Evolutionary conservation across 1,140 invertebrate species (phyloP).

Genomic region (Diploscapter pachys): DNA sequence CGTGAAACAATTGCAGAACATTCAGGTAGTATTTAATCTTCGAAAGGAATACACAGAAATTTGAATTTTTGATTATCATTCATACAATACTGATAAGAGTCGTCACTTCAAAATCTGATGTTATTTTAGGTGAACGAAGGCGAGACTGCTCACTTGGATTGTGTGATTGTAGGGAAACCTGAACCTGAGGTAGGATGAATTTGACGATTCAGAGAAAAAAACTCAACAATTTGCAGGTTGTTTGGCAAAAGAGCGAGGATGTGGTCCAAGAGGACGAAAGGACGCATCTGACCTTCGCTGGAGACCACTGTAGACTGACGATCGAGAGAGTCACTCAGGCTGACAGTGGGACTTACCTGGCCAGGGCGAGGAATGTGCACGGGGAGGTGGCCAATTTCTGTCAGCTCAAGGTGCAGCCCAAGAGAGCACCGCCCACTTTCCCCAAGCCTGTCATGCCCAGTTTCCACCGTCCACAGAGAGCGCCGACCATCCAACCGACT

Average conservation of each 20-base stretch:
- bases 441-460: conserved; percentile 43
- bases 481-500: conserved; percentile 31
- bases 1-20: conserved; percentile 48
- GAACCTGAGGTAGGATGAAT: conserved; percentile 54
- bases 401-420: conserved; percentile 45
- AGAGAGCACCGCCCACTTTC: conserved; percentile 38
- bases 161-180: conserved; percentile 62
- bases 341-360: conserved; percentile 52
- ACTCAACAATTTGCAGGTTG: conserved; percentile 31
- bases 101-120: too few species aligned
- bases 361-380: conserved; percentile 58
- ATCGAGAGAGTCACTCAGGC: conserved; percentile 34
- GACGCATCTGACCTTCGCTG: conserved; percentile 42
- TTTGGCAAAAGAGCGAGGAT: conserved; percentile 53
- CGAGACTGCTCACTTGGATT: conserved; percentile 60
- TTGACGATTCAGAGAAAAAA: conserved; percentile 8
- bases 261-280: conserved; percentile 48
- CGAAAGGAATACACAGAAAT: too few species aligned
- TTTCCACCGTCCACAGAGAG: conserved; percentile 13
- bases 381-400: conserved; percentile 61
- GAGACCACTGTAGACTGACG: conserved; percentile 49
- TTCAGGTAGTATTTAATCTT: conserved; percentile 22
- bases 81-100: too few species aligned
- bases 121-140: conserved; percentile 48
- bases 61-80: too few species aligned